Conservation (phyloP, 2,797 vertebrate species). For the Scleropages formosus region DNA sequence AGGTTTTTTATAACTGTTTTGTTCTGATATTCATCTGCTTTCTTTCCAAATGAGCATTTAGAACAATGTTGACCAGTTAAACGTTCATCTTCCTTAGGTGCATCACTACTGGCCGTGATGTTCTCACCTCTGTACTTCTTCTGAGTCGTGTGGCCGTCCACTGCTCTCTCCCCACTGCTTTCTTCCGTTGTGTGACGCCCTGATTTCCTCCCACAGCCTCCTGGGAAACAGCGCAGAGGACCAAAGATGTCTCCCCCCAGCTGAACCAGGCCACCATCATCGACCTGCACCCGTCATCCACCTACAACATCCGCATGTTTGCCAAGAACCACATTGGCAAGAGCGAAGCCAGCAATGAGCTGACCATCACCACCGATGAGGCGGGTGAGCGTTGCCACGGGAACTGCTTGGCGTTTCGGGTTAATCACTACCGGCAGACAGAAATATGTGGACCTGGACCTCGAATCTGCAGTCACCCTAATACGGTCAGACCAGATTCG, state of each 20-base stretch:
- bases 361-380: conserved; percentile 96
- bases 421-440: not conserved
- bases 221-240: conserved; percentile 97
- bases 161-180: conserved; percentile 19
- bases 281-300: conserved; percentile 95
- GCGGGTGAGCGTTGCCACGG: conserved; percentile 86
- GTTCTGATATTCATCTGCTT: too few relatives aligned
- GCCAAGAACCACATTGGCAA: conserved; percentile 97
- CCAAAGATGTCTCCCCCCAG: conserved; percentile 97
- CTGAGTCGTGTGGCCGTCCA: conserved; percentile 43
- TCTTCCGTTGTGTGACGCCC: conserved; percentile 45
- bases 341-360: conserved; percentile 96
- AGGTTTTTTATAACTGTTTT: too few relatives aligned
- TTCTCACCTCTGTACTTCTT: not conserved
- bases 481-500: too few relatives aligned
- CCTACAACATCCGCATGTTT: conserved; percentile 98
- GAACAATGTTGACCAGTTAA: too few relatives aligned
- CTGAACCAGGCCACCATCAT: conserved; percentile 99
- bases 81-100: too few relatives aligned
- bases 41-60: too few relatives aligned
- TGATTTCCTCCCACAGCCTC: conserved; percentile 72
- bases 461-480: not conserved
- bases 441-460: not conserved
- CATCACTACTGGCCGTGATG: not conserved
- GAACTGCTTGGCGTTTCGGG: too few relatives aligned